These are phyloP conservation scores for Steatocranus sp. DNA, from an alignment of 2,797 vertebrate species.

Conservation along the genomic window DNA sequence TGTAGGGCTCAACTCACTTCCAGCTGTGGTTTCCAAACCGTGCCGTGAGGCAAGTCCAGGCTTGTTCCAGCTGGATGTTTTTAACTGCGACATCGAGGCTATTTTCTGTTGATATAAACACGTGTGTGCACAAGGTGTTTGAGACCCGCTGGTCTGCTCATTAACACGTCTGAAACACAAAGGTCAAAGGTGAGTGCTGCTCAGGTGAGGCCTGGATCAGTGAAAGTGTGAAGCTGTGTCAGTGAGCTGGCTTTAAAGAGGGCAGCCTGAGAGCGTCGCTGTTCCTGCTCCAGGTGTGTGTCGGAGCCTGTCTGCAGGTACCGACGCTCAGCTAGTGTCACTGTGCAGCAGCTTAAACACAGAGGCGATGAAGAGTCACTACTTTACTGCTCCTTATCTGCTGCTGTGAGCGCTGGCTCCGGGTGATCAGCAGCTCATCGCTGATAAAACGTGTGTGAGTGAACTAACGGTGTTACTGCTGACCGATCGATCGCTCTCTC, in stretches of 20 bases:
- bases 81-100: not conserved
- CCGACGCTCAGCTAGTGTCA: not conserved
- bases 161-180: not conserved
- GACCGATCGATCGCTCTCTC: not conserved
- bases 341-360: not conserved
- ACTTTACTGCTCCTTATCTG: not conserved
- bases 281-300: not conserved
- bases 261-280: not conserved
- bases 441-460: accelerated
- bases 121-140: not conserved
- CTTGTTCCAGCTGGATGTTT: not conserved
- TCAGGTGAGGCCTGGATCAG: not conserved
- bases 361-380: not conserved
- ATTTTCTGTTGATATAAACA: not conserved
- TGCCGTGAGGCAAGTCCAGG: not conserved
- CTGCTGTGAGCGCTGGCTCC: not conserved
- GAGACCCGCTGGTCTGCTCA: not conserved
- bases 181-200: not conserved
- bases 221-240: too few relatives aligned
- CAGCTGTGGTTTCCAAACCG: not conserved
- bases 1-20: not conserved
- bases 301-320: not conserved
- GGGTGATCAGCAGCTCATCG: accelerated
- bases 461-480: accelerated
- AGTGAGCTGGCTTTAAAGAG: not conserved